These are phyloP conservation scores for Epinotia bilunana DNA, from an alignment of 2,888 invertebrate genomes.

Conservation along the genomic window DNA sequence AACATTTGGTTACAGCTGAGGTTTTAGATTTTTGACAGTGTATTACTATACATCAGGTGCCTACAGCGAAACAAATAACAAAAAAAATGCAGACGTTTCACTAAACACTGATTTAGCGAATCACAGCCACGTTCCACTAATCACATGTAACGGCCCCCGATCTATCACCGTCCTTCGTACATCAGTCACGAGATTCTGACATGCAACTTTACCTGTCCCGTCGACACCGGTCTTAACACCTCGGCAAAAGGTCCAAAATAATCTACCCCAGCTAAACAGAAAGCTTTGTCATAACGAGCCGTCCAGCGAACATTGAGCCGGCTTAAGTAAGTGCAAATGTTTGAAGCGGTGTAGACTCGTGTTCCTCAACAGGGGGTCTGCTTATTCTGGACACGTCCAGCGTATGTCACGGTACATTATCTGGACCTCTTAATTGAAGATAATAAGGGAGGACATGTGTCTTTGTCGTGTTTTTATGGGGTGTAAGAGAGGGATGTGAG, in stretches of 20 bases:
- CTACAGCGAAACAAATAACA: not conserved
- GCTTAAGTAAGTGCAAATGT: conserved; percentile 33
- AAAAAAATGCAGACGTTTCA: conserved; percentile 9
- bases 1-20: not conserved
- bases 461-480: conserved; percentile 82
- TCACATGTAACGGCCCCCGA: conserved; percentile 73
- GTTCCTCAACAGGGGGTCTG: conserved; percentile 51
- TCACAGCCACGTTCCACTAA: conserved; percentile 63
- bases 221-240: conserved; percentile 48
- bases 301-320: conserved; percentile 61
- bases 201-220: conserved; percentile 50
- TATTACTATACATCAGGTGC: not conserved
- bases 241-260: conserved; percentile 55
- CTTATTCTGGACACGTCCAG: conserved; percentile 58
- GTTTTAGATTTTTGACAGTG: not conserved
- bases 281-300: conserved; percentile 58
- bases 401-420: conserved; percentile 81
- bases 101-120: conserved; percentile 26
- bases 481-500: conserved; percentile 71
- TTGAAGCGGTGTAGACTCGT: not conserved
- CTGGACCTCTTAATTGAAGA: conserved; percentile 83
- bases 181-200: conserved; percentile 72
- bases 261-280: conserved; percentile 45
- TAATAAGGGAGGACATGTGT: conserved; percentile 83
- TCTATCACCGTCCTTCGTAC: conserved; percentile 69